These are phyloP conservation scores for Himantopus leucocephalus DNA, from an alignment of 2,113 vertebrate genomes.

Conservation along the genomic window DNA sequence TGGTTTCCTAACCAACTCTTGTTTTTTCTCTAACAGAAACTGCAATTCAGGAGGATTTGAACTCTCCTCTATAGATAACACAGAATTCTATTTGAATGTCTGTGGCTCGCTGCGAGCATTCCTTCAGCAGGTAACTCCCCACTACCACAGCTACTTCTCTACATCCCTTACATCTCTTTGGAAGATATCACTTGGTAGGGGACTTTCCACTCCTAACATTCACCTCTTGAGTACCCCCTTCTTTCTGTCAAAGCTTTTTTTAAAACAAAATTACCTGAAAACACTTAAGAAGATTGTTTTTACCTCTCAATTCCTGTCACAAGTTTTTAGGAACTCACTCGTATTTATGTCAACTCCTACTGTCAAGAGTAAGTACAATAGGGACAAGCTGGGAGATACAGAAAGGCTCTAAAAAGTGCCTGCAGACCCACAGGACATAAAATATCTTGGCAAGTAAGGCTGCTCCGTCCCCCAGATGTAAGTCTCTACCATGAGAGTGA, in stretches of 20 bases:
- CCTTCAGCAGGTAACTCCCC: neutral
- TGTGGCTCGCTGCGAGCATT: neutral
- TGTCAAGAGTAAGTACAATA: neutral
- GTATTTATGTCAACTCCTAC: neutral
- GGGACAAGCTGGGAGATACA: neutral
- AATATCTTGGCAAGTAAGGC: neutral
- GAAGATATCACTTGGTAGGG: neutral
- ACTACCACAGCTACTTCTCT: neutral
- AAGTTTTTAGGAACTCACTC: neutral
- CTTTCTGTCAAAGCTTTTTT: neutral
- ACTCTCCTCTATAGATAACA: neutral
- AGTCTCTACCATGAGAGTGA: neutral
- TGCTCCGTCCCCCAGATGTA: accelerated
- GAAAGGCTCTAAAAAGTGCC: neutral
- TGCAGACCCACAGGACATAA: neutral
- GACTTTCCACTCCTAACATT: neutral
- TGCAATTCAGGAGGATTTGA: neutral
- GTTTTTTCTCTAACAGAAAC: neutral
- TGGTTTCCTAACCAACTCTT: neutral
- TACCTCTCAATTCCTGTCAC: neutral
- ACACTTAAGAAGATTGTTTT: neutral
- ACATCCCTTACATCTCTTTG: neutral
- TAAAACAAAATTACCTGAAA: neutral
- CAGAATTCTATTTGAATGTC: neutral
- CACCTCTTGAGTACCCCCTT: neutral